A percentile compares a stretch with the other conserved stretches of the same genome.
Conservation (phyloP, 2,797 vertebrate species). For the Poeciliopsis gracilis region DNA sequence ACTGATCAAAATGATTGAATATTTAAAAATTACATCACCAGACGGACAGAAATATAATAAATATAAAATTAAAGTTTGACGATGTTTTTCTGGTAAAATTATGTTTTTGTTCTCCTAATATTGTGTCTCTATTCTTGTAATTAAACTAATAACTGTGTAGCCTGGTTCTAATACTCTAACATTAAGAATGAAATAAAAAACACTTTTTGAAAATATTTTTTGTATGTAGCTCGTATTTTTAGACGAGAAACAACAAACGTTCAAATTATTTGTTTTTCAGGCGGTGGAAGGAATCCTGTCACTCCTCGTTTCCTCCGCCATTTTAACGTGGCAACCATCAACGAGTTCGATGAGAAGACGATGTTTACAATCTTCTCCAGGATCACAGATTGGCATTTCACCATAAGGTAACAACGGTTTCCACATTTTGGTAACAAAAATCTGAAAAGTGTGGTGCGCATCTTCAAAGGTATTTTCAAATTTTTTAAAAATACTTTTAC, state of each 20-base stretch:
- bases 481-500: no score
- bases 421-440: neutral
- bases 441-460: neutral
- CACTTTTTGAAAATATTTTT: no score
- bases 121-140: no score
- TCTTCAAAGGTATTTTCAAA: neutral
- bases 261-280: conserved; percentile 62
- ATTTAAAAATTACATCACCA: no score
- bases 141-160: no score
- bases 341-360: conserved; percentile 90
- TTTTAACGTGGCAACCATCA: conserved; percentile 91
- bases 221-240: no score
- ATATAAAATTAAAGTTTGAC: neutral
- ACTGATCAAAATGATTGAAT: no score
- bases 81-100: neutral
- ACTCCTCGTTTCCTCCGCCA: conserved; percentile 89
- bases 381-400: conserved; percentile 90
- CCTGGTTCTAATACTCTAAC: no score
- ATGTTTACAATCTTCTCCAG: conserved; percentile 93
- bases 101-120: no score
- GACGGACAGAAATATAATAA: no score
- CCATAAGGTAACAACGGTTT: conserved; percentile 76
- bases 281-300: conserved; percentile 89
- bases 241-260: neutral
- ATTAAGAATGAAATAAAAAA: no score